Evolutionary conservation across 2,888 invertebrate species (phyloP).

Genomic region (Chrysomela aeneicollis): DNA sequence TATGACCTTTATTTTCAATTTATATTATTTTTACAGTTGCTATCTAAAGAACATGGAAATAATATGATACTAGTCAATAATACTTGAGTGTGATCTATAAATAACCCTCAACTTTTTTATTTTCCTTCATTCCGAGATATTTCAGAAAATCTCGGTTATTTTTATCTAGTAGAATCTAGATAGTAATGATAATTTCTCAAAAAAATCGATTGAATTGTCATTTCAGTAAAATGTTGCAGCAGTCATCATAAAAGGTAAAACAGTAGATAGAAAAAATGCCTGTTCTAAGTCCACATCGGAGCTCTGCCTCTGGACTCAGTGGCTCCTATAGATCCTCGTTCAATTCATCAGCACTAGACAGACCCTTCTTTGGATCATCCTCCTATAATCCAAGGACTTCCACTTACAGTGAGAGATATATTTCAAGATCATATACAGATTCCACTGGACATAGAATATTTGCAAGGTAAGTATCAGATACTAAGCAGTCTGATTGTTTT

Average conservation of each 20-base stretch:
- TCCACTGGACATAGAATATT: slow-evolving; percentile 65
- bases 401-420: slow-evolving; percentile 64
- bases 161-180: slow-evolving; percentile 44
- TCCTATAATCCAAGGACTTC: slow-evolving; percentile 60
- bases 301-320: slow-evolving; percentile 59
- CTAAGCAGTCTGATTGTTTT: too few relatives aligned
- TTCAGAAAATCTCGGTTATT: slow-evolving; percentile 53
- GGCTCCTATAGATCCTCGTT: slow-evolving; percentile 64
- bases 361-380: slow-evolving; percentile 65
- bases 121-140: slow-evolving; percentile 48
- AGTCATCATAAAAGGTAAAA: slow-evolving; percentile 24
- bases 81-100: slow-evolving; percentile 39
- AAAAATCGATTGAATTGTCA: slow-evolving; percentile 31
- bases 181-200: slow-evolving; percentile 39
- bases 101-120: slow-evolving; percentile 47
- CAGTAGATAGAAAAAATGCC: slow-evolving; percentile 40
- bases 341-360: slow-evolving; percentile 64
- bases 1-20: too few relatives aligned
- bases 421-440: slow-evolving; percentile 66
- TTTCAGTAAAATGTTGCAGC: slow-evolving; percentile 40
- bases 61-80: neutral
- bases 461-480: slow-evolving; percentile 56
- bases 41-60: neutral
- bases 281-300: slow-evolving; percentile 62
- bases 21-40: too few relatives aligned